Evolutionary conservation across 2,113 vertebrate genomes (phyloP).

Genomic region (Cynoglossus semilaevis): DNA sequence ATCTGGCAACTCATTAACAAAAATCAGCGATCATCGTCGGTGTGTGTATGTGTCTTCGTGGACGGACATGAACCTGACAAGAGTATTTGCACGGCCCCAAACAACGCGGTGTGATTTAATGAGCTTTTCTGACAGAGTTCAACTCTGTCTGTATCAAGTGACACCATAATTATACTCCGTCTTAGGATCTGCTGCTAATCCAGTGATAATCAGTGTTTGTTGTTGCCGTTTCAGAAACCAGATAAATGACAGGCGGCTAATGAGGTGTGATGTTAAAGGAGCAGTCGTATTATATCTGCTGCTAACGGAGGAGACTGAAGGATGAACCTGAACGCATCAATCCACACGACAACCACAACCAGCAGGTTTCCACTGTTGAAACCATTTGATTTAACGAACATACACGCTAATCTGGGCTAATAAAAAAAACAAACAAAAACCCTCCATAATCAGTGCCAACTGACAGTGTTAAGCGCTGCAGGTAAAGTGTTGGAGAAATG

Average conservation of each 20-base stretch:
- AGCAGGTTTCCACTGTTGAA: too few species aligned
- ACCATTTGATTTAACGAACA: too few species aligned
- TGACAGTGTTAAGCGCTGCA: too few species aligned
- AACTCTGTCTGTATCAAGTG: slow-evolving; percentile 23
- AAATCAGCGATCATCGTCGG: not conserved
- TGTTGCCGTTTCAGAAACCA: slow-evolving; percentile 28
- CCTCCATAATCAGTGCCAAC: too few species aligned
- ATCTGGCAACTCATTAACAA: slow-evolving; percentile 27
- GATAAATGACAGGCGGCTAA: slow-evolving; percentile 38
- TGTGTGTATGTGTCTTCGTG: not conserved
- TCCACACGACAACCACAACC: too few species aligned
- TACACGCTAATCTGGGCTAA: too few species aligned
- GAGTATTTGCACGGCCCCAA: not conserved
- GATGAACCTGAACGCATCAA: too few species aligned
- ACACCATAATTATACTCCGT: slow-evolving; percentile 31
- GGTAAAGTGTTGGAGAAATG: too few species aligned
- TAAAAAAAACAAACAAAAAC: too few species aligned
- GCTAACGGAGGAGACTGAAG: not conserved
- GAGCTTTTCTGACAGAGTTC: slow-evolving; percentile 27
- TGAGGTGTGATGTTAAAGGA: slow-evolving; percentile 16
- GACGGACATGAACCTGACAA: slow-evolving; percentile 3
- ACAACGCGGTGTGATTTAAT: slow-evolving; percentile 8
- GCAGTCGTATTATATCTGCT: not conserved
- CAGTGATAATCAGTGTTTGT: slow-evolving; percentile 24
- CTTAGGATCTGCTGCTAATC: slow-evolving; percentile 1